A percentile compares a stretch with the other conserved stretches of the same genome.
Evolutionary conservation across 2,797 vertebrate species (phyloP).

Genomic region (Champsocephalus esox): DNA sequence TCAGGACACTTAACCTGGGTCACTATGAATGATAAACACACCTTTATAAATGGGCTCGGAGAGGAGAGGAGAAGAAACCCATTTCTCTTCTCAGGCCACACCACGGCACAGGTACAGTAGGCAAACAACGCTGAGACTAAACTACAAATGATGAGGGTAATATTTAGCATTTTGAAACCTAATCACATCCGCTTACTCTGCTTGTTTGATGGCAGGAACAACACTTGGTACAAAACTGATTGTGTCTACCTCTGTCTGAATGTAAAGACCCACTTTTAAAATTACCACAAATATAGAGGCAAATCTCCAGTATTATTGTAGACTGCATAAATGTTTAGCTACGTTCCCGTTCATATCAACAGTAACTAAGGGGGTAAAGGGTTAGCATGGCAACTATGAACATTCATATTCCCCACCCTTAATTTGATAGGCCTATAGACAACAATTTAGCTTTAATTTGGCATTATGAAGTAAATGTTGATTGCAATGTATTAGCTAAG

Average conservation of each 20-base stretch:
- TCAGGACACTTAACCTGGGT: slow-evolving; percentile 84
- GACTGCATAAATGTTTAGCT: neutral
- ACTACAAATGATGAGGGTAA: slow-evolving; percentile 36
- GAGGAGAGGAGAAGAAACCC: slow-evolving; percentile 56
- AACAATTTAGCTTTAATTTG: neutral
- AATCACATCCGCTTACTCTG: slow-evolving; percentile 26
- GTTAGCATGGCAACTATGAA: neutral
- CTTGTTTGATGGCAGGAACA: slow-evolving; percentile 13
- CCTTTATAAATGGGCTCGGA: slow-evolving; percentile 74
- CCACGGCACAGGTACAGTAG: slow-evolving; percentile 37
- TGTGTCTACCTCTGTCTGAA: neutral
- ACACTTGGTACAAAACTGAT: neutral
- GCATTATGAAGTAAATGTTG: neutral
- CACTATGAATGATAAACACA: slow-evolving; percentile 82
- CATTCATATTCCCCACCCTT: neutral
- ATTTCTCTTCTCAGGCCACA: slow-evolving; percentile 52
- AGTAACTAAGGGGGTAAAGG: no score
- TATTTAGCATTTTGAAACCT: slow-evolving; percentile 44
- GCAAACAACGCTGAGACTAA: slow-evolving; percentile 27
- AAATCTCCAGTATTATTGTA: neutral
- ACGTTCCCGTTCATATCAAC: no score
- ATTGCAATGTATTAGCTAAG: neutral
- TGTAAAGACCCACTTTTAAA: neutral
- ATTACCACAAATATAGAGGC: neutral
- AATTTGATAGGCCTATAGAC: neutral